These are phyloP conservation scores for Acrobasis suavella DNA, from an alignment of 2,888 invertebrate species.

Conservation along the genomic window DNA sequence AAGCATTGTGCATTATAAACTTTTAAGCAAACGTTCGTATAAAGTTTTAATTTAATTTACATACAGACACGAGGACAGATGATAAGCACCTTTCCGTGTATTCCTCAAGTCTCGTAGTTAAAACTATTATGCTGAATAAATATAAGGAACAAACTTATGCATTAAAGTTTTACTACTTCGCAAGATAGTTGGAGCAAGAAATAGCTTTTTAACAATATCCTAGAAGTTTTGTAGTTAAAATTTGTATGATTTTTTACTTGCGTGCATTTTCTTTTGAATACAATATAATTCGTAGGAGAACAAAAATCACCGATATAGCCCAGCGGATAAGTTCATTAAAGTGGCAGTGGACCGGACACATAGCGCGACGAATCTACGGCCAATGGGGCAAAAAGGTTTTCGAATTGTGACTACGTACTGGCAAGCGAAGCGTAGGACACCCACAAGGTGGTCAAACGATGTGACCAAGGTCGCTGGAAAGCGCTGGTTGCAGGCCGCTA, in stretches of 20 bases:
- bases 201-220: conserved; percentile 4
- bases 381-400: too few species aligned
- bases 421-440: too few species aligned
- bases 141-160: conserved; percentile 19
- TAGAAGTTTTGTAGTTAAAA: conserved; percentile 3
- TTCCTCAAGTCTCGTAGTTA: conserved; percentile 15
- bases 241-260: background rate
- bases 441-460: too few species aligned
- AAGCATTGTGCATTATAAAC: conserved; percentile 22
- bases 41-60: conserved; percentile 21
- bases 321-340: too few species aligned
- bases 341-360: too few species aligned
- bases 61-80: conserved; percentile 14
- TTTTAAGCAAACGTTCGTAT: conserved; percentile 18
- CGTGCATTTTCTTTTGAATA: background rate
- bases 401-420: too few species aligned
- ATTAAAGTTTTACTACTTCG: conserved; percentile 17
- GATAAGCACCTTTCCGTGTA: conserved; percentile 24
- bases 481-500: too few species aligned
- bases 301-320: too few species aligned
- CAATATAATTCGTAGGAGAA: too few species aligned
- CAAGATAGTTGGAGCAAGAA: conserved; percentile 2
- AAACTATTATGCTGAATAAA: conserved; percentile 22
- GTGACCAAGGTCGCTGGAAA: too few species aligned
- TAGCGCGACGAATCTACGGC: too few species aligned